Percentiles rank a stretch among this genome's conserved stretches.
Conservation (phyloP, 1,140 invertebrate species). For the Lanistes nyassanus region DNA sequence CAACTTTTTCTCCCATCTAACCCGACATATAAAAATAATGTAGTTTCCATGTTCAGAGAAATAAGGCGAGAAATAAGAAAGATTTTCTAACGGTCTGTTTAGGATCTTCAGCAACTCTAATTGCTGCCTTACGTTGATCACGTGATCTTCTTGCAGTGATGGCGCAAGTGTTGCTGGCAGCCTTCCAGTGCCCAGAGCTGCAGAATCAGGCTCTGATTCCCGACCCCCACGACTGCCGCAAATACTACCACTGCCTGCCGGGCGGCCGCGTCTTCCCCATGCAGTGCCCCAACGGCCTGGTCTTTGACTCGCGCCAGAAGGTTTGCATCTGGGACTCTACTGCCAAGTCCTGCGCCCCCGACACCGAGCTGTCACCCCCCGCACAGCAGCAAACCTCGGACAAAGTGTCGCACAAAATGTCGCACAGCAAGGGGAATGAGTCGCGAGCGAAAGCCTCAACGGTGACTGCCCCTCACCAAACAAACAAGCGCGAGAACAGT, state of each 20-base stretch:
- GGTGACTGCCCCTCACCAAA: neutral
- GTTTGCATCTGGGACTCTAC: conserved; percentile 34
- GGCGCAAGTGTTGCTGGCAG: too few relatives aligned
- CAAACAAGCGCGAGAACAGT: neutral
- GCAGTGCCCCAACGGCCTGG: conserved; percentile 25
- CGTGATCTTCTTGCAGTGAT: too few relatives aligned
- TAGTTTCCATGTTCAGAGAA: too few relatives aligned
- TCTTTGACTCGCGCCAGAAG: conserved; percentile 27
- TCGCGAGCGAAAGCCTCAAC: neutral
- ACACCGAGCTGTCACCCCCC: neutral
- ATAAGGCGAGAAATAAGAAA: too few relatives aligned
- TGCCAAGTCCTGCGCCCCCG: conserved; percentile 10
- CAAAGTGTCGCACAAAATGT: neutral
- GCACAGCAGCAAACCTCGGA: neutral
- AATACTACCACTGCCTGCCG: conserved; percentile 34
- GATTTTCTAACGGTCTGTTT: too few relatives aligned
- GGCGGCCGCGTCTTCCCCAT: conserved; percentile 31
- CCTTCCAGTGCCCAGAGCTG: conserved; percentile 23
- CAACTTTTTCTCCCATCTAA: too few relatives aligned
- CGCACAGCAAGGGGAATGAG: neutral
- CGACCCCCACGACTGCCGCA: conserved; percentile 31
- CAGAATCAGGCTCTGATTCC: conserved; percentile 21
- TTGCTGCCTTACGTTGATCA: too few relatives aligned
- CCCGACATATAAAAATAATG: too few relatives aligned
- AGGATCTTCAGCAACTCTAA: too few relatives aligned